Evolutionary conservation across 64 coral and sea anemone genomes (phyloP).

Genomic region (Platygyra sinensis): DNA sequence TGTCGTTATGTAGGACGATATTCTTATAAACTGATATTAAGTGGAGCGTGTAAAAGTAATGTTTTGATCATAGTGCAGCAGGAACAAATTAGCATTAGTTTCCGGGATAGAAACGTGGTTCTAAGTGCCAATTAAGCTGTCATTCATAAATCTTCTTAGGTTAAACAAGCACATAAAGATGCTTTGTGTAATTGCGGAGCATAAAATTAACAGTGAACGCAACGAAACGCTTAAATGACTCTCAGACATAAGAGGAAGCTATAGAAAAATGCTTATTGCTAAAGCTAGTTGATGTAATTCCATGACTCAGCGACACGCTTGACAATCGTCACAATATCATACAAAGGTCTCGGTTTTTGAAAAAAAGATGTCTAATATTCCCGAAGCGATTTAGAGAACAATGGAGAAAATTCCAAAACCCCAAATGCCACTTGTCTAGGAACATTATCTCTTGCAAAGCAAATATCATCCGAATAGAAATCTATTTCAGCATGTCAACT

Average conservation of each 20-base stretch:
- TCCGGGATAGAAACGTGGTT: background rate
- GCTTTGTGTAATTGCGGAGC: background rate
- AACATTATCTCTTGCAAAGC: slow-evolving; percentile 13
- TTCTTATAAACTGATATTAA: too few relatives aligned
- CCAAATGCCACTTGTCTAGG: slow-evolving; percentile 6
- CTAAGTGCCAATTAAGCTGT: background rate
- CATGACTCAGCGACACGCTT: background rate
- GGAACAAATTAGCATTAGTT: too few relatives aligned
- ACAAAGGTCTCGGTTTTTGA: background rate
- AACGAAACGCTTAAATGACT: background rate
- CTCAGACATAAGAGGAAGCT: too few relatives aligned
- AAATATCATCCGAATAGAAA: slow-evolving; percentile 13
- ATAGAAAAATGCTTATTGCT: too few relatives aligned
- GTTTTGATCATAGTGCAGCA: too few relatives aligned
- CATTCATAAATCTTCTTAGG: background rate
- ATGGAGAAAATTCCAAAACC: slow-evolving; percentile 35
- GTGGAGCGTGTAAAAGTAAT: too few relatives aligned
- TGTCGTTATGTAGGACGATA: too few relatives aligned
- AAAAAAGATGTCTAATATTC: background rate
- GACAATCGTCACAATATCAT: slow-evolving; percentile 21
- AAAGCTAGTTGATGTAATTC: background rate
- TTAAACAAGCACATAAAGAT: background rate
- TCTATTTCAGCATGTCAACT: background rate
- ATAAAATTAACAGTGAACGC: too few relatives aligned
- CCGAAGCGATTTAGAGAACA: background rate